phyloP scores from a whole-genome alignment of 2,113 vertebrate genomes.

The Mesoclemmys tuberculata region DNA sequence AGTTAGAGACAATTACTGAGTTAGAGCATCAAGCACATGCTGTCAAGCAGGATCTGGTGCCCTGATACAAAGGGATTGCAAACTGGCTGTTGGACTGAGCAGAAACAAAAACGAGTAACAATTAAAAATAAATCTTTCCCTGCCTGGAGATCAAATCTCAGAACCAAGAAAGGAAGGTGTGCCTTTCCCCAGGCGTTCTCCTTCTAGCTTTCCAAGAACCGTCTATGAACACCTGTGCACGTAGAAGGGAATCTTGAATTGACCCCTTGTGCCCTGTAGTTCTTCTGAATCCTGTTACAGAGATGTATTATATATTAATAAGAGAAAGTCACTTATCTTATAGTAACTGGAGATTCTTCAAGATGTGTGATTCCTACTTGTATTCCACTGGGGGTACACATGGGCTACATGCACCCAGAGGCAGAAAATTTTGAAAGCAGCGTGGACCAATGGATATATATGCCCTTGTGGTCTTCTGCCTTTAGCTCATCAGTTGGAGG shows the following conservation, averaged over 20 bases:
- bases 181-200: not conserved
- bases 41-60: not conserved
- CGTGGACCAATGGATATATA: fast-evolving
- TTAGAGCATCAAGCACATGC: not conserved
- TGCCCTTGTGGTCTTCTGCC: not conserved
- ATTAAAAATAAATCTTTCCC: too few relatives aligned
- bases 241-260: not conserved
- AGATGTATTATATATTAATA: not conserved
- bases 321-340: too few relatives aligned
- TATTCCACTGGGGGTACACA: too few relatives aligned
- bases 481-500: too few relatives aligned
- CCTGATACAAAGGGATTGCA: not conserved
- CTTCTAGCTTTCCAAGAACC: not conserved
- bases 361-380: too few relatives aligned
- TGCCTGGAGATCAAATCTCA: too few relatives aligned
- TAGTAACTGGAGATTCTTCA: too few relatives aligned
- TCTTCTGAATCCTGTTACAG: not conserved
- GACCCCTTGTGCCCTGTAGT: not conserved
- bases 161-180: too few relatives aligned
- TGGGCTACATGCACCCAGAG: too few relatives aligned
- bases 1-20: not conserved
- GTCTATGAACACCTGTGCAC: not conserved
- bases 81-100: not conserved
- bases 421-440: too few relatives aligned
- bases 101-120: too few relatives aligned